A percentile compares a stretch with the other conserved stretches of the same genome.
Evolutionary conservation across 1,140 invertebrate genomes (phyloP).

Genomic region (Trichomalopsis sarcophagae): DNA sequence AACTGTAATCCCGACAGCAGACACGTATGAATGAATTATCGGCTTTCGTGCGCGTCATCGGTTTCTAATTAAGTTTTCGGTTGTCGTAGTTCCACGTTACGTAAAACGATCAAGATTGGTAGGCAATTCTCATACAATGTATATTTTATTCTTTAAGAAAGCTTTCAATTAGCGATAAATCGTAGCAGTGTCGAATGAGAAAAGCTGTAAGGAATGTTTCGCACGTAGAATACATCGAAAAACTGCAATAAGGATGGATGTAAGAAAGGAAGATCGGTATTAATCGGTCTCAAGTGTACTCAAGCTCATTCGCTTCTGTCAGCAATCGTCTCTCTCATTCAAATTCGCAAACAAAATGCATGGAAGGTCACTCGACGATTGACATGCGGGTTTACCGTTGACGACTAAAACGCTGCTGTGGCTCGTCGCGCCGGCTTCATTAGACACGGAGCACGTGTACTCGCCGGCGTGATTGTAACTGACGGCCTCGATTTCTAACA

Average conservation of each 20-base stretch:
- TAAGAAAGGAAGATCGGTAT: slow-evolving; percentile 79
- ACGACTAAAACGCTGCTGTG: slow-evolving; percentile 82
- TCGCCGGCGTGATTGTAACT: slow-evolving; percentile 78
- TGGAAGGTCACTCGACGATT: neutral
- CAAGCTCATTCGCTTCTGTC: too few relatives aligned
- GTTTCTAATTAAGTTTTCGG: neutral
- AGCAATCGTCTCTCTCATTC: neutral
- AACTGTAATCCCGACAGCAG: slow-evolving; percentile 73
- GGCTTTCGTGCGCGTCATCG: neutral
- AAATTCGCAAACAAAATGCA: neutral
- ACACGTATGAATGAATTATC: neutral
- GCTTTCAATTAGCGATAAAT: slow-evolving; percentile 81
- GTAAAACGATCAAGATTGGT: slow-evolving; percentile 27
- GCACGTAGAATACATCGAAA: slow-evolving; percentile 9
- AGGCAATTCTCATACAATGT: neutral
- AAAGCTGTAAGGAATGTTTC: too few relatives aligned
- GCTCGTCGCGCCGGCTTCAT: slow-evolving; percentile 77
- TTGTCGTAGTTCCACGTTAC: neutral
- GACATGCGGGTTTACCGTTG: slow-evolving; percentile 11
- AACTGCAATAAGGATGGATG: slow-evolving; percentile 50
- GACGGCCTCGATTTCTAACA: slow-evolving; percentile 78
- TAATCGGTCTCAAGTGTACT: slow-evolving; percentile 57
- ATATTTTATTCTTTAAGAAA: neutral
- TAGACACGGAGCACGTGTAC: slow-evolving; percentile 79
- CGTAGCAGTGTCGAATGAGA: neutral